A percentile compares a stretch with the other conserved stretches of the same genome.
Conservation (phyloP, 2,113 vertebrate species). For the Craseonycteris thonglongyai region DNA sequence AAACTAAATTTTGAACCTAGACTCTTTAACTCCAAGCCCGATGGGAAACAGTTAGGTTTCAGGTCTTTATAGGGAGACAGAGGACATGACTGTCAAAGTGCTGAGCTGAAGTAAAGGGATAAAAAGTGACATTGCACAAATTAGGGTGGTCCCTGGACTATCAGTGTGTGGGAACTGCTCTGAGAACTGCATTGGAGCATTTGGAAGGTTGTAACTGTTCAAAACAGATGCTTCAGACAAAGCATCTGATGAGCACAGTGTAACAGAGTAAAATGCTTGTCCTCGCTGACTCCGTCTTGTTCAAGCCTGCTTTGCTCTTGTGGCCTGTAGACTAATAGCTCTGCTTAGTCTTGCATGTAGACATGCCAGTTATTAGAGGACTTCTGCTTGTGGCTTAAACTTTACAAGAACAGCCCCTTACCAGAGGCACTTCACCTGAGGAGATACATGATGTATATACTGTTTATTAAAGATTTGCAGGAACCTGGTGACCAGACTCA, state of each 20-base stretch:
- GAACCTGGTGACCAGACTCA: not conserved
- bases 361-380: not conserved
- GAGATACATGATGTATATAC: not conserved
- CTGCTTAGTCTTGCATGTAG: not conserved
- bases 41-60: not conserved
- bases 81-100: not conserved
- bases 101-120: not conserved
- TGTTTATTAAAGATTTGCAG: not conserved
- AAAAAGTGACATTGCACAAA: not conserved
- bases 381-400: not conserved
- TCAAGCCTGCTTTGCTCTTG: not conserved
- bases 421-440: not conserved
- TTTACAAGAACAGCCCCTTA: not conserved
- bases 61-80: not conserved
- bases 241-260: not conserved
- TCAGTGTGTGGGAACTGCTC: not conserved
- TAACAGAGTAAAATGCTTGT: not conserved
- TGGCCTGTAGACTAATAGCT: not conserved
- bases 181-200: not conserved
- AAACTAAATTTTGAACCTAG: not conserved
- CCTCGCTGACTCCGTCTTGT: not conserved
- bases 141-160: not conserved
- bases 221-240: not conserved
- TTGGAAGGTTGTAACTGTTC: not conserved
- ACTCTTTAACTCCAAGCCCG: not conserved